Percentiles rank a stretch among this genome's conserved stretches.
These are phyloP conservation scores for Tarsius wallacei DNA, from an alignment of 2,797 vertebrate species.

Conservation along the genomic window DNA sequence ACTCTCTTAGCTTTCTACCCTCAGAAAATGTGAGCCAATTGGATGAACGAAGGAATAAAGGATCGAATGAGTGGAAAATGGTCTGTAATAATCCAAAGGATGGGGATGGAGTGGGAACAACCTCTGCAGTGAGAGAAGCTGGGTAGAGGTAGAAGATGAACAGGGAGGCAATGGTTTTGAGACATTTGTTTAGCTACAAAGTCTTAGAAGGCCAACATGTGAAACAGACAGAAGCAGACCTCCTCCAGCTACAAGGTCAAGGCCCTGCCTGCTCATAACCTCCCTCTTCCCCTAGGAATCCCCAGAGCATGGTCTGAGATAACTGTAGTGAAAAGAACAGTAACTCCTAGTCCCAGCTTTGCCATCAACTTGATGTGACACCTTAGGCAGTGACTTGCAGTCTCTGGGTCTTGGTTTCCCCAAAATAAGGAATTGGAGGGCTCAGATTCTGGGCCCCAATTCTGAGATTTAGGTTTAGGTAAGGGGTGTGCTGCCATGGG, in stretches of 20 bases:
- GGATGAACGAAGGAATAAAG: neutral
- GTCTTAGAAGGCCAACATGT: neutral
- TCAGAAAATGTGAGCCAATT: neutral
- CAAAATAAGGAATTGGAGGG: neutral
- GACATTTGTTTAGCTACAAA: neutral
- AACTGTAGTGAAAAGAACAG: neutral
- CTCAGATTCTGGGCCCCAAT: neutral
- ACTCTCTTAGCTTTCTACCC: slow-evolving; percentile 1
- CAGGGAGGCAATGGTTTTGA: neutral
- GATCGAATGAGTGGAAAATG: neutral
- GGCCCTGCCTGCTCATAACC: neutral
- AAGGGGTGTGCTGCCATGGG: neutral
- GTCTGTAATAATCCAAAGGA: neutral
- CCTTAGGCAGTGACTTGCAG: neutral
- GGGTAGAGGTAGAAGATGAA: neutral
- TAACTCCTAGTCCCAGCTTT: neutral
- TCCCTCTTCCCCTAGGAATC: neutral
- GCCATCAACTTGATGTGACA: neutral
- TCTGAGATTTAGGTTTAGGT: neutral
- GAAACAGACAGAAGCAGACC: neutral
- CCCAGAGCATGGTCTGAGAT: neutral
- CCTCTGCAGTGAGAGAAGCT: neutral
- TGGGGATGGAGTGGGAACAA: neutral
- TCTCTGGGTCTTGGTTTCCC: neutral
- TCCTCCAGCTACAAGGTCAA: neutral